Evolutionary conservation across 2,113 vertebrate genomes (phyloP).

Genomic region (Phalacrocorax aristotelis): DNA sequence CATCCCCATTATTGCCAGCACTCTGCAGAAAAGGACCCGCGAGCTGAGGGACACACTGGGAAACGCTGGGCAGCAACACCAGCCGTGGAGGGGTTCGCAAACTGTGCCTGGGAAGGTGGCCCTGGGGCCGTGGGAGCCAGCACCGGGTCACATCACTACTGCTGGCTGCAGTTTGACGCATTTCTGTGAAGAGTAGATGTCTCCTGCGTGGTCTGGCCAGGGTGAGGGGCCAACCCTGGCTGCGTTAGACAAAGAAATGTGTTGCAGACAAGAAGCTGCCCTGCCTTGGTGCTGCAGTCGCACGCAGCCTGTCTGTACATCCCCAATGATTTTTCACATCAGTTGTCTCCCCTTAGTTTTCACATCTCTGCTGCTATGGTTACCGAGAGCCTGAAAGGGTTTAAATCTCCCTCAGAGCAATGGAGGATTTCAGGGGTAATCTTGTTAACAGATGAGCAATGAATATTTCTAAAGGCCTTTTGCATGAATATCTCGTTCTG

Average conservation of each 20-base stretch:
- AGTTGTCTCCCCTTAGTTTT: conserved; percentile 17
- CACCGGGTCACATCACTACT: fast-evolving
- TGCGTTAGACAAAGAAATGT: not conserved
- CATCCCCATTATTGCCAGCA: fast-evolving
- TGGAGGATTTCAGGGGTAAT: conserved; percentile 61
- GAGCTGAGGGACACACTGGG: fast-evolving
- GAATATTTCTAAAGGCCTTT: conserved; percentile 68
- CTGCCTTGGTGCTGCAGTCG: not conserved
- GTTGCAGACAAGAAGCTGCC: not conserved
- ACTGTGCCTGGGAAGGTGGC: not conserved
- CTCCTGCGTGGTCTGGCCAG: not conserved
- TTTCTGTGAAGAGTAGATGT: not conserved
- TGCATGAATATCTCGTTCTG: conserved; percentile 5
- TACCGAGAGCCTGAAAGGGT: conserved; percentile 52
- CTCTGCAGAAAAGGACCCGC: fast-evolving
- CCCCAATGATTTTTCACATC: conserved; percentile 35
- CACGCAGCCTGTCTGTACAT: not conserved
- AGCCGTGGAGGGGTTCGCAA: too few species aligned
- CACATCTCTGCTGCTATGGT: conserved; percentile 65
- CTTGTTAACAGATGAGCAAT: conserved; percentile 70
- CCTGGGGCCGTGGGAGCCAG: not conserved
- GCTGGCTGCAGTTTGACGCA: fast-evolving
- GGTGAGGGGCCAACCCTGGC: not conserved
- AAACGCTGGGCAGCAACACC: fast-evolving
- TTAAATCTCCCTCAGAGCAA: conserved; percentile 56